Conservation (phyloP, 2,888 invertebrate genomes). For the Autographa gamma region DNA sequence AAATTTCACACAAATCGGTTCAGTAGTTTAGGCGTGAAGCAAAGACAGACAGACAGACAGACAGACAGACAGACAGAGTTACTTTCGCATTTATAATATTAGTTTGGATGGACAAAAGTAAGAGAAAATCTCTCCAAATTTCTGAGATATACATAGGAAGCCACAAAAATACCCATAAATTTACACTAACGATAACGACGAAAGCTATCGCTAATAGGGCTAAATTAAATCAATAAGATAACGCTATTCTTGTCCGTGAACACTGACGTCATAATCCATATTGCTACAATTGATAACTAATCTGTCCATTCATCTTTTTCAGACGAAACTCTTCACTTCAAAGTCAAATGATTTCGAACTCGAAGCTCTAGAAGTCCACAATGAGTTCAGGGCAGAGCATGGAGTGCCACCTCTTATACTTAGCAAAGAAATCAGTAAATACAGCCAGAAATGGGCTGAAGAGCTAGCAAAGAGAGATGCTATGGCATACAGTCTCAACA, state of each 20-base stretch:
- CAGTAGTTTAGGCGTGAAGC: no score
- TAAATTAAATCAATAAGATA: slow-evolving; percentile 27
- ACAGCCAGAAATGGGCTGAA: slow-evolving; percentile 92
- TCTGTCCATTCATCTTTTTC: slow-evolving; percentile 62
- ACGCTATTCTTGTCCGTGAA: slow-evolving; percentile 9
- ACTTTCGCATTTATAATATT: no score
- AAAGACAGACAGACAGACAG: no score
- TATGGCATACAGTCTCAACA: slow-evolving; percentile 91
- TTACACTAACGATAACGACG: neutral
- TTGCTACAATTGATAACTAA: slow-evolving; percentile 32
- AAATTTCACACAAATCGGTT: no score
- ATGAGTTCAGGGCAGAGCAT: slow-evolving; percentile 82
- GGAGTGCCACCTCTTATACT: slow-evolving; percentile 85
- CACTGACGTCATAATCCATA: slow-evolving; percentile 33
- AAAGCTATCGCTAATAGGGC: neutral
- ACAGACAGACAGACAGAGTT: no score
- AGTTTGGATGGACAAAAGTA: no score
- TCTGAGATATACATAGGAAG: neutral
- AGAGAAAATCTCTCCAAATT: no score
- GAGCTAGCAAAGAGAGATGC: slow-evolving; percentile 90
- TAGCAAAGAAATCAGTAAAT: slow-evolving; percentile 90
- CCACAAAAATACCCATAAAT: neutral
- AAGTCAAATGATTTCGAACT: slow-evolving; percentile 81
- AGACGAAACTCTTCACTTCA: slow-evolving; percentile 82
- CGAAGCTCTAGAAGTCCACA: slow-evolving; percentile 82